phyloP scores from a whole-genome alignment of 2,888 invertebrate genomes.

The Chaetogeoica ovagalla region DNA sequence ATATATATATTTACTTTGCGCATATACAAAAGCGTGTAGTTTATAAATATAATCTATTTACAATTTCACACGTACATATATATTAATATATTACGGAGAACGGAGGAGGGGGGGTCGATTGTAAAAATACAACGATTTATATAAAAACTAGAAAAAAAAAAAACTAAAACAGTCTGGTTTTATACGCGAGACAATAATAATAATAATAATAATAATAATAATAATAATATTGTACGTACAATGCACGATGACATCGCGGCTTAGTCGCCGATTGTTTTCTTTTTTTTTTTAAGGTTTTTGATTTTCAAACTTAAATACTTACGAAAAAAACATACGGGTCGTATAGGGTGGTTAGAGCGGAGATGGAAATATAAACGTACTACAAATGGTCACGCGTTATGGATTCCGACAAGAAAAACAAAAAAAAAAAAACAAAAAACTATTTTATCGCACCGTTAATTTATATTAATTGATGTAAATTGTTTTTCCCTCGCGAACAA shows the following conservation, averaged over 20 bases:
- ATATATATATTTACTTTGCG: not conserved
- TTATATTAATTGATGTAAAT: too few relatives aligned
- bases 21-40: too few relatives aligned
- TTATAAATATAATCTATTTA: slow-evolving; percentile 33
- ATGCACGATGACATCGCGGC: not conserved
- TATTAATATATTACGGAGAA: slow-evolving; percentile 18
- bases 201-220: not conserved
- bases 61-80: slow-evolving; percentile 17
- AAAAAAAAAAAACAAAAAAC: too few relatives aligned
- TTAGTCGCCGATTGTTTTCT: not conserved
- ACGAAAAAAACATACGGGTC: not conserved
- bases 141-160: slow-evolving; percentile 39
- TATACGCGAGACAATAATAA: slow-evolving; percentile 36
- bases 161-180: slow-evolving; percentile 33
- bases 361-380: too few relatives aligned
- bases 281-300: too few relatives aligned
- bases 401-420: too few relatives aligned
- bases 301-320: not conserved
- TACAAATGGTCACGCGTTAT: too few relatives aligned
- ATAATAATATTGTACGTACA: slow-evolving; percentile 3
- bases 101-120: not conserved
- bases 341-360: too few relatives aligned
- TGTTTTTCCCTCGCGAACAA: too few relatives aligned
- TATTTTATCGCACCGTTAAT: too few relatives aligned
- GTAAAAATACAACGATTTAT: slow-evolving; percentile 48